phyloP scores from a whole-genome alignment of 2,888 invertebrate genomes.

The Catocala fraxini region DNA sequence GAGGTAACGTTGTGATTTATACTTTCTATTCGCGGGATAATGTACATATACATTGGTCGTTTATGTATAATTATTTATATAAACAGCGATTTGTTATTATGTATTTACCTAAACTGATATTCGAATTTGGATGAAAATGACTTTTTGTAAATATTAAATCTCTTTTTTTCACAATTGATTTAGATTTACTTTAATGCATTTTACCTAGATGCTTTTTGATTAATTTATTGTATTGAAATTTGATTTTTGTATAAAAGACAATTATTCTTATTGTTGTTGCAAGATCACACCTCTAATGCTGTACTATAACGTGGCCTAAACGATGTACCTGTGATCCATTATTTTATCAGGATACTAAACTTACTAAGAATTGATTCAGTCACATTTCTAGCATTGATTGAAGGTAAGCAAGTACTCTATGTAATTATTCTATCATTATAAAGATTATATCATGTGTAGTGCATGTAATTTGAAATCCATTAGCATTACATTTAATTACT shows the following conservation, averaged over 20 bases:
- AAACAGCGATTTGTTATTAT: slow-evolving; percentile 39
- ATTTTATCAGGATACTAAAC: slow-evolving; percentile 45
- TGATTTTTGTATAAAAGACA: slow-evolving; percentile 71
- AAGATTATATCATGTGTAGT: neutral
- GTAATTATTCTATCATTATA: neutral
- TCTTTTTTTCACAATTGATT: slow-evolving; percentile 46
- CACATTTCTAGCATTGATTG: slow-evolving; percentile 43
- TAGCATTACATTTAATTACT: neutral
- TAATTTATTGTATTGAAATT: slow-evolving; percentile 53
- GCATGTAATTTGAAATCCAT: neutral
- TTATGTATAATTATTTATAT: slow-evolving; percentile 39
- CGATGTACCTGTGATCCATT: slow-evolving; percentile 54
- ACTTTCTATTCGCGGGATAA: slow-evolving; percentile 38
- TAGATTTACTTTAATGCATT: slow-evolving; percentile 55
- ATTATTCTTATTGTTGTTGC: slow-evolving; percentile 48
- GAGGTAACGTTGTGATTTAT: slow-evolving; percentile 45
- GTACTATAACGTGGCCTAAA: slow-evolving; percentile 48
- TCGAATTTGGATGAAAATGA: slow-evolving; percentile 39
- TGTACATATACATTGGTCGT: slow-evolving; percentile 40
- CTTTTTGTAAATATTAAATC: slow-evolving; percentile 64
- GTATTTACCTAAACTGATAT: slow-evolving; percentile 51
- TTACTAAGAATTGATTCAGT: slow-evolving; percentile 31
- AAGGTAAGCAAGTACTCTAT: neutral
- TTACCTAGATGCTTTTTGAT: slow-evolving; percentile 63
- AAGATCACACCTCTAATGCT: slow-evolving; percentile 38